Evolutionary conservation across 2,797 vertebrate genomes (phyloP), one percentile per base, ranked within the genome.

Genomic region (Anguilla marmorata): DNA sequence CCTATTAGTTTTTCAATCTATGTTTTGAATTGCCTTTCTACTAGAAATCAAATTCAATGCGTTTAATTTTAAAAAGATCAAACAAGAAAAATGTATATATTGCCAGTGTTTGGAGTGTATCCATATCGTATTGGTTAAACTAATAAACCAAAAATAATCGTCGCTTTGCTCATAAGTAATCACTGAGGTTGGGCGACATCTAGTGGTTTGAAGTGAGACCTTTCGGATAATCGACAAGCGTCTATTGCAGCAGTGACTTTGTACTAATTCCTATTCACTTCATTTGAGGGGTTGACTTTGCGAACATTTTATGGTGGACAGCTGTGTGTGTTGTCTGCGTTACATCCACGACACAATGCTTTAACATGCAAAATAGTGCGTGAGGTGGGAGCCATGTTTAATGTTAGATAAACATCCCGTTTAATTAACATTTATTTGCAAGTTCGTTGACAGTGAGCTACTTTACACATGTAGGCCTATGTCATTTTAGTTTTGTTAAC

Each of bases 111-210:
- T 74, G 69, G 27, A 41, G 50, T 82, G 24, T 79, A 72, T 41
- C 19, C 12, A 37, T 79, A 6, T 45, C 6, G 1, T 41, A 79
- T 21, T 79, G 37, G 21, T 24, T 24, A 24, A 48, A 50, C 37
- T 24, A 50, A 8, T n/a, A 50, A 8, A 82, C 24, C 11, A 82
- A 50, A 48, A 82, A 82, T 1, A 16, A 50, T 6, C 21, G 27
- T 19, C 0, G 5, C 37, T 41, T 41, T 79, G 37, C 33, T 79
- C 33, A 19, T 19, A 8, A 76, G n/a, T 45, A n/a, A 66, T 54
- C n/a, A 84, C 72, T 85, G 50, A 56, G 11, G 11, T 86, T 86
- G 9, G 37, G 85, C 85, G 60, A 48, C 72, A 86, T 86, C 50
- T 37, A 74, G 63, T 74, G 41, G 60, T 86, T 52, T 72, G 24